phyloP scores from a whole-genome alignment of 2,888 invertebrate species.

The Agelastica alni region DNA sequence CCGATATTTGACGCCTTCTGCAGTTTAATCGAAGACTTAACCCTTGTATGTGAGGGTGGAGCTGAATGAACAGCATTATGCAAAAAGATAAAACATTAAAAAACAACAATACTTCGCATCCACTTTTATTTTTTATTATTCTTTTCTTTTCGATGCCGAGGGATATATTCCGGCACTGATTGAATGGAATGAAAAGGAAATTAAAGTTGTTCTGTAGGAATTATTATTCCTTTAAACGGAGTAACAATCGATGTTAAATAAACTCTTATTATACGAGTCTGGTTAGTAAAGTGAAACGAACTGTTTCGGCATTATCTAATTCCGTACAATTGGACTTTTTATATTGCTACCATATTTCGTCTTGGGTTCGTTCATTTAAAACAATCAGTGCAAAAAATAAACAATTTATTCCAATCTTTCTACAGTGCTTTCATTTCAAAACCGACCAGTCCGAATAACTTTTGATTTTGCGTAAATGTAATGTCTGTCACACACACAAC shows the following conservation, averaged over 20 bases:
- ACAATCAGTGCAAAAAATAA: too few relatives aligned
- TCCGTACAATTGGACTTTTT: too few relatives aligned
- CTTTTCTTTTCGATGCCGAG: conserved; percentile 16
- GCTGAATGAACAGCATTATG: conserved; percentile 43
- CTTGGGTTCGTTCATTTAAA: too few relatives aligned
- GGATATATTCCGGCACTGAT: conserved; percentile 12
- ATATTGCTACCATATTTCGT: too few relatives aligned
- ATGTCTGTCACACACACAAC: too few relatives aligned
- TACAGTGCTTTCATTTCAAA: too few relatives aligned
- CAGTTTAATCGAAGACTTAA: conserved; percentile 51
- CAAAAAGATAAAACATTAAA: conserved; percentile 39
- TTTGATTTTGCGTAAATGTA: too few relatives aligned
- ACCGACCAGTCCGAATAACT: too few relatives aligned
- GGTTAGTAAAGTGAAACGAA: too few relatives aligned
- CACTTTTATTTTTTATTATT: conserved; percentile 26
- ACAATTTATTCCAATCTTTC: too few relatives aligned
- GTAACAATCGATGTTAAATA: background rate
- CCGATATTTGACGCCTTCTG: conserved; percentile 50
- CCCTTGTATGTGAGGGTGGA: conserved; percentile 49
- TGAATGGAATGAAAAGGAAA: conserved; percentile 15
- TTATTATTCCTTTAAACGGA: background rate
- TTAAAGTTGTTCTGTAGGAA: background rate
- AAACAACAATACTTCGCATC: conserved; percentile 29
- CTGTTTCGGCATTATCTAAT: too few relatives aligned
- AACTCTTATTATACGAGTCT: too few relatives aligned